Base-by-base conservation (phyloP, 2,888 invertebrate species). In the Drosophila paramelanica region DNA sequence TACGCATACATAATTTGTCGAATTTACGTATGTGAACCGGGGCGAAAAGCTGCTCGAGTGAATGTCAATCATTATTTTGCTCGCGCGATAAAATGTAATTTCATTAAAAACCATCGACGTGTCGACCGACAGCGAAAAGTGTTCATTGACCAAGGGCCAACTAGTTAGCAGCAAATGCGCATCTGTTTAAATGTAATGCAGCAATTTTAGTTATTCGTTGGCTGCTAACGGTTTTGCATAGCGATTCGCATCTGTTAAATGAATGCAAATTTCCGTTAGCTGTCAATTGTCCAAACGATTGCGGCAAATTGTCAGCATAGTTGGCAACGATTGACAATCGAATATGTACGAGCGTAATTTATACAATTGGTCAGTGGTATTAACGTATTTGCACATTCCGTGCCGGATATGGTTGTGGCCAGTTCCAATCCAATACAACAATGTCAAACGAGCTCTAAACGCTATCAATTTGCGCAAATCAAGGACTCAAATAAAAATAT, bases 61-160 rank as follows among this genome's bases (percentile, higher is more conserved):
- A 56, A 65, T 67, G 84, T 79, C 74, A 74, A 74, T 78, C 84
- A 70, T 36, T 67, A 56, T 77, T 79, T 73, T 56, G 39, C 61
- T 42, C 46, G 17, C 70, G 53, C 59, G 66, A 77, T 73, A 58
- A 78, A 86, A 75, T 62, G 67, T 51, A 83, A 83, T 70, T 81
- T 73, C 67, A 83, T 77, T 76, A 57, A 67, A 49, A 71, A 47
- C 45, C 69, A 53, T 70, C 58, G 70, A 43, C 47, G 56, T 31
- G 45, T 10, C 27, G 52, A 62, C 47, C 45, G 42, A 33, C 49
- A 41, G 8, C 8, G 20, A 6, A 49, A 45, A 61, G 11, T 56
- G 50, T 36, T 6, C 55, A 51, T 36, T 39, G 8, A n/a, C 17
- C 42, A 14, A 25, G 8, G 51, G 20, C n/a, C 45, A 38, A 27